Base-by-base conservation (phyloP, 2,113 vertebrate species). In the Vulpes lagopus region DNA sequence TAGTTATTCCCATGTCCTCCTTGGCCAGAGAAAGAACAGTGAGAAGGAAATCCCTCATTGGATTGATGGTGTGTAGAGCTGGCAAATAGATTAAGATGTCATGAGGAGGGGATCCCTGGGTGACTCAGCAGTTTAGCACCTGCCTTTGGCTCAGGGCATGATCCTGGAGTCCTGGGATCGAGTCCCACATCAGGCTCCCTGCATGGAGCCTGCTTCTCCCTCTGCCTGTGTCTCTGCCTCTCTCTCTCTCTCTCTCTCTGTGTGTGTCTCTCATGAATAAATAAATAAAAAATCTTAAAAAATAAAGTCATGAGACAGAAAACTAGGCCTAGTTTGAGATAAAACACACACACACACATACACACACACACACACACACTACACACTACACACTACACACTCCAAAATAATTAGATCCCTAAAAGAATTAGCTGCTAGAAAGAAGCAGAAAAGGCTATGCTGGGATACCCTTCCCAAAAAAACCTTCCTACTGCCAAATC, bases 401-500 rank as follows among this genome's bases (percentile, higher is more conserved):
- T 53, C 57, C 22, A 25, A 84, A 91, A 93, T 92, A 71, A 86
- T 93, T 81, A 91, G 90, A 83, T 76, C 32, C n/a, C 76, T 91
- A 49, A 51, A 93, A 73, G 91, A 80, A 27, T 82, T 49, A 73
- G 53, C 76, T 67, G 83, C 38, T 83, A 53, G 22, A 79, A 22
- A 78, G 12, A 93, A n/a, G 85, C 9, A 89, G 35, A 32, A 94
- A 94, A 78, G 32, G 1, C 16, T 65, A 82, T 5, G 19, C 19
- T 7, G 14, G 32, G 27, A 79, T 71, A 22, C 22, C n/a, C 32
- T 59, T 73, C 86, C 71, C 85, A 79, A 79, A 16, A 16, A 88
- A 11, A 64, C 6, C 4, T 6, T 64, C 32, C 55, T 90, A 22
- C 17, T 69, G 14, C 43, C 25, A 96, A 82, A 79, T 65, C 51